Conservation (phyloP, 2,113 vertebrate species). For the Phalacrocorax pelagicus region DNA sequence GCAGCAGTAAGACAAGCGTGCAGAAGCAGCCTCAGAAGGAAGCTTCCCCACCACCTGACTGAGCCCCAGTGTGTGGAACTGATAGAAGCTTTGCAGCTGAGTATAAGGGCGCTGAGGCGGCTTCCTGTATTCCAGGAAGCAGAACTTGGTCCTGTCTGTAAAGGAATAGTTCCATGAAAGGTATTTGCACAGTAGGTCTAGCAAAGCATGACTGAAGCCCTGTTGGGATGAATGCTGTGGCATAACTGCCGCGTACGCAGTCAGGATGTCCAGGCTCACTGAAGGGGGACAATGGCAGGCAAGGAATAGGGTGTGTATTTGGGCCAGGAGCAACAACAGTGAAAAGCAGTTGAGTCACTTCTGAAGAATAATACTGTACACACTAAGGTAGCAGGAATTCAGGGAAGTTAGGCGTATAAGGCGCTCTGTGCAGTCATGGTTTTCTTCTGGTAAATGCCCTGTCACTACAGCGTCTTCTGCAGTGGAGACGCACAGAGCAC, state of each 20-base stretch:
- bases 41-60: neutral
- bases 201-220: neutral
- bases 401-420: neutral
- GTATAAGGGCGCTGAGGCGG: neutral
- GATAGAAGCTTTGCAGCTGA: rapidly evolving
- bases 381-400: neutral
- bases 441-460: neutral
- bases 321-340: neutral
- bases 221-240: neutral
- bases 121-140: neutral
- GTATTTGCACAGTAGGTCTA: neutral
- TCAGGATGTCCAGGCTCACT: neutral
- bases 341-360: neutral
- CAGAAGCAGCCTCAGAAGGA: neutral
- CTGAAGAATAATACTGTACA: neutral
- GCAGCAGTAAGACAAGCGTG: neutral
- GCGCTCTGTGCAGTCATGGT: neutral
- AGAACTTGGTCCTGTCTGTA: neutral
- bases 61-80: neutral
- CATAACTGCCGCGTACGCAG: no score
- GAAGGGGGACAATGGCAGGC: neutral
- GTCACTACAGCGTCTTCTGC: neutral
- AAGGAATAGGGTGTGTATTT: neutral
- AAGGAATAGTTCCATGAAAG: neutral
- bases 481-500: neutral